A percentile compares a stretch with the other conserved stretches of the same genome.
Conservation (phyloP, 1,140 invertebrate genomes). For the Bombus sibiricus region DNA sequence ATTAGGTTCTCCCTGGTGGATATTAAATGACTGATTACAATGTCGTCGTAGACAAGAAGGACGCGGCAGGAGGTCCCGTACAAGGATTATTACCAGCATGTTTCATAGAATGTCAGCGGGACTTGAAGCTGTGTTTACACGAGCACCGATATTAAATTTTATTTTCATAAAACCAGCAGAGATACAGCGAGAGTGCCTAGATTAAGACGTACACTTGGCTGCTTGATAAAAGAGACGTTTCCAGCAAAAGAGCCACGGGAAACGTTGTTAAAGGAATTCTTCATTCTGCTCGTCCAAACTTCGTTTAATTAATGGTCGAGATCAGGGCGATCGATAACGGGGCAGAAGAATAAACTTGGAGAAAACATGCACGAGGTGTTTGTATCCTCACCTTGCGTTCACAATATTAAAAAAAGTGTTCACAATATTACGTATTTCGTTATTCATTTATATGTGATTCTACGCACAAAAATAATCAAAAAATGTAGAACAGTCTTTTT, state of each 20-base stretch:
- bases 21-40: conserved; percentile 63
- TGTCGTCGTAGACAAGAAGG: conserved; percentile 10
- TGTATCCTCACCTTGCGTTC: neutral
- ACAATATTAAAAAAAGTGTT: too few relatives aligned
- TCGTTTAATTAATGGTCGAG: conserved; percentile 46
- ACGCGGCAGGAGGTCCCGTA: neutral
- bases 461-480: too few relatives aligned
- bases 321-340: neutral
- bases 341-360: neutral
- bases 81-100: conserved; percentile 52
- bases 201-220: conserved; percentile 4
- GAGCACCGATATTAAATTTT: conserved; percentile 54
- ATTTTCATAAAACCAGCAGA: conserved; percentile 33
- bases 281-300: conserved; percentile 31
- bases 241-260: too few relatives aligned
- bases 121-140: conserved; percentile 24
- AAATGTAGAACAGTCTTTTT: too few relatives aligned
- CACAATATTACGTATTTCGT: too few relatives aligned
- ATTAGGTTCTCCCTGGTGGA: conserved; percentile 39
- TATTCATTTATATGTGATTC: too few relatives aligned
- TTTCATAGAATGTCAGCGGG: neutral
- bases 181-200: neutral
- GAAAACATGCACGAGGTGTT: neutral
- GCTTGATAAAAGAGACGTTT: neutral
- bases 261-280: neutral